These are phyloP conservation scores for Lacerta bilineata DNA, from an alignment of 2,797 vertebrate species.

Conservation along the genomic window DNA sequence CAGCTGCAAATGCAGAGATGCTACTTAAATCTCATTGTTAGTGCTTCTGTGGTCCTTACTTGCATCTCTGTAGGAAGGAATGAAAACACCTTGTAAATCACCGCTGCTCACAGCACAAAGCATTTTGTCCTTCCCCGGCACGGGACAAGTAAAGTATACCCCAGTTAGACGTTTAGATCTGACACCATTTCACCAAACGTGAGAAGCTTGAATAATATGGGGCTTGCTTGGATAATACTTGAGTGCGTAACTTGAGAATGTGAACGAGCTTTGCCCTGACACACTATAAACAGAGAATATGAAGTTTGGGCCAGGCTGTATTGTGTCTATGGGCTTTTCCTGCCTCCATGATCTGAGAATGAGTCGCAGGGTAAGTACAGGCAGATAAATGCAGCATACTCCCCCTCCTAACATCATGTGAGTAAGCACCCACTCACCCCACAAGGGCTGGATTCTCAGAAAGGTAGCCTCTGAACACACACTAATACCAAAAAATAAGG, in stretches of 20 bases:
- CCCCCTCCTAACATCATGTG: not conserved
- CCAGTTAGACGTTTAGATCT: not conserved
- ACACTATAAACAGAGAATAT: not conserved
- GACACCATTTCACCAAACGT: not conserved
- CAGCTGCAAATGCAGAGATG: slow-evolving; percentile 28
- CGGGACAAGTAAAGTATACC: slow-evolving; percentile 34
- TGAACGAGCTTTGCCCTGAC: too few relatives aligned
- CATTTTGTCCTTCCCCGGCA: not conserved
- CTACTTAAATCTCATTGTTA: slow-evolving; percentile 33
- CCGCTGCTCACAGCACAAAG: not conserved
- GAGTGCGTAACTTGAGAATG: not conserved
- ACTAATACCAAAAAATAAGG: not conserved
- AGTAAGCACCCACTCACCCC: not conserved
- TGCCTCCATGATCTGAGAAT: not conserved
- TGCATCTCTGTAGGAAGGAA: not conserved
- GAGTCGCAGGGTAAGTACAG: too few relatives aligned
- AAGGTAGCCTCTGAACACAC: not conserved
- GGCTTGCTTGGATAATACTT: not conserved
- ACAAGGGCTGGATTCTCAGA: not conserved
- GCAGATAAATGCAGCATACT: not conserved
- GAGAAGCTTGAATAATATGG: not conserved
- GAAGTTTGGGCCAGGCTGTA: not conserved
- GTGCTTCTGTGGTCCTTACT: slow-evolving; percentile 37
- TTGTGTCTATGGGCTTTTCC: not conserved
- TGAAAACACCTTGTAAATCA: slow-evolving; percentile 11